Base-by-base conservation (phyloP, 2,113 vertebrate species). In the Perca fluviatilis region DNA sequence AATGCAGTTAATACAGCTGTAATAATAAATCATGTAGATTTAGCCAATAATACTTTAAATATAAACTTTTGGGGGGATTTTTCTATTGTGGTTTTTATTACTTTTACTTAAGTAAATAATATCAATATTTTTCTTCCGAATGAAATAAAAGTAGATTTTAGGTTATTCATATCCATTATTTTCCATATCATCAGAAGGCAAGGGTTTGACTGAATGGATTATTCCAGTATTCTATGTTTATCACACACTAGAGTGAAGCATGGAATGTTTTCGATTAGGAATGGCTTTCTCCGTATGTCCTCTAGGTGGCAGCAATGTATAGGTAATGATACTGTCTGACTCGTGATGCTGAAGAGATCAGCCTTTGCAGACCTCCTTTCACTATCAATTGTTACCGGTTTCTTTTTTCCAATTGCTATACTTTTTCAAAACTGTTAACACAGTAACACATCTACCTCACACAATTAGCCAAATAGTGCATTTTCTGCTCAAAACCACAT, bases 251-350 rank as follows among this genome's bases (percentile, higher is more conserved):
- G 18, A 30, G 8, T 33, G 8, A 74, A n/a, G 71, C 12, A 6
- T 12, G 25, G 3, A 2, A 23, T 9, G 2, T 57, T 46, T 58
- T 50, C 15, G 40, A 36, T 9, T 40, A 54, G 68, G 13, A 21
- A 12, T 58, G 54, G 19, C 6, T 6, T 76, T 43, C 63, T 53
- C 18, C 30, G 6, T 27, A 12, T 36, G 30, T 77, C 91, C 93
- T 74, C 81, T 80, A 87, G 92, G 74, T 85, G 91, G 91, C 67
- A 87, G 89, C 83, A 87, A 13, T 36, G 57, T 10, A 63, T 30
- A 43, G 74, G 76, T 49, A 1, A 53, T 2, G 8, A 51, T 11
- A 12, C 16, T 43, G 62, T 0, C 5, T 54, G 61, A 4, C 50
- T 11, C 19, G 9, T 12, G 54, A 30, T 1, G 6, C 68, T 50